Evolutionary conservation across 2,888 invertebrate genomes (phyloP), one percentile per base, ranked within the genome.

Genomic region (Parapristionchus giblindavisi): DNA sequence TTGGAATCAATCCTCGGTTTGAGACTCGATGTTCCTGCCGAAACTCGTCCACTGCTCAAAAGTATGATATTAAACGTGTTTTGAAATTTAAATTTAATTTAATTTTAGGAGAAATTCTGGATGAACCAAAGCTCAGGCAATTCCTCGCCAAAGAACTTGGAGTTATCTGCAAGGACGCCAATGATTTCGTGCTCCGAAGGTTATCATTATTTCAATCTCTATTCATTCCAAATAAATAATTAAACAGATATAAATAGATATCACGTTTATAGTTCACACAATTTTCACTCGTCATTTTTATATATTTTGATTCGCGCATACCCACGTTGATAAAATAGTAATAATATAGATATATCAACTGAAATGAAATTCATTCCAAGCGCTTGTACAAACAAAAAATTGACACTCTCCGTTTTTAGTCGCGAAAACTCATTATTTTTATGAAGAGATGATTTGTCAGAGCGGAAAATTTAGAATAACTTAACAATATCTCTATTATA

Each of bases 111-210:
- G 73, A 73, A 51, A 48, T 8, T 36, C 34, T 73, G 51, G 60
- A 60, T 48, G 60, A 61, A 36, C 32, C 43, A 0, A 29, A 29
- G 21, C 73, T 73, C 4, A 60, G 73, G 48, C 60, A 60, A 61
- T 73, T 43, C 36, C 60, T 73, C 32, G 73, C 73, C 3, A 73
- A 61, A 27, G 73, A 73, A 61, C 48, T 73, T 3, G 73, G 73
- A 48, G 48, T 61, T 1, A 29, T 73, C 32, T 38, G 38, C 24
- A 51, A 34, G 1, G 34, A 34, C 36, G 34, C 52, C 2, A 61
- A 60, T 2, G 60, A 73, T 29, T 48, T 73, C 14, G 51, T 48
- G 34, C 48, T 73, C 27, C 21, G 73, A 51, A 71, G 70, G 70
- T 71, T 8, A 14, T 29, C 14, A 24, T 6, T 54, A 6, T 6